Conservation (phyloP, 2,888 invertebrate species). For the Cabera pusaria region DNA sequence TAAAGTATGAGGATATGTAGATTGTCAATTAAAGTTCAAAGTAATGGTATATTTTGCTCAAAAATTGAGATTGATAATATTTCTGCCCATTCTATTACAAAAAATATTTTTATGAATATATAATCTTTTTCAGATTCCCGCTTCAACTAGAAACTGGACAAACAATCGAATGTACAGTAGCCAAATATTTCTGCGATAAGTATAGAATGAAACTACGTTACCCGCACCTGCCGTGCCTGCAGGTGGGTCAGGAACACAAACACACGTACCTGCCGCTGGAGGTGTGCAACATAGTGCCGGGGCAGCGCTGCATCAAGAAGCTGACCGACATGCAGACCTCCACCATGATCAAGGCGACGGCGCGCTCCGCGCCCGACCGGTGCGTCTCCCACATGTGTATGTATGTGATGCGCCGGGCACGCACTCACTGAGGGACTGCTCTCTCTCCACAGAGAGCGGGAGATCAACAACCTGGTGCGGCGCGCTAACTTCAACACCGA, state of each 20-base stretch:
- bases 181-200: constrained; percentile 99
- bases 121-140: constrained; percentile 88
- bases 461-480: constrained; percentile 98
- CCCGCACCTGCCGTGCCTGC: constrained; percentile 99
- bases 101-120: neutral
- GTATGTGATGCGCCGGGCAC: neutral
- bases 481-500: constrained; percentile 99
- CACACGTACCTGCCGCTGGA: constrained; percentile 99
- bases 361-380: constrained; percentile 95
- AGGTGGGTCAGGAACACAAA: constrained; percentile 99
- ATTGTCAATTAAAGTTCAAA: too few species aligned
- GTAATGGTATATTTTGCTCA: too few species aligned
- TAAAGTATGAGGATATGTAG: too few species aligned
- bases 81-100: too few species aligned
- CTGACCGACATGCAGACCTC: constrained; percentile 99
- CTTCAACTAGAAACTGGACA: constrained; percentile 99
- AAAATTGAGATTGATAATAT: too few species aligned
- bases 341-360: constrained; percentile 99
- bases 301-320: constrained; percentile 99
- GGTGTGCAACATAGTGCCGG: constrained; percentile 99
- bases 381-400: constrained; percentile 28
- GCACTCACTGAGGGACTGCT: neutral
- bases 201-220: constrained; percentile 99
- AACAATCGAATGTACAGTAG: constrained; percentile 99
- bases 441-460: constrained; percentile 89